Conservation (phyloP, 2,888 invertebrate species). For the Synanthedon formicaeformis region DNA sequence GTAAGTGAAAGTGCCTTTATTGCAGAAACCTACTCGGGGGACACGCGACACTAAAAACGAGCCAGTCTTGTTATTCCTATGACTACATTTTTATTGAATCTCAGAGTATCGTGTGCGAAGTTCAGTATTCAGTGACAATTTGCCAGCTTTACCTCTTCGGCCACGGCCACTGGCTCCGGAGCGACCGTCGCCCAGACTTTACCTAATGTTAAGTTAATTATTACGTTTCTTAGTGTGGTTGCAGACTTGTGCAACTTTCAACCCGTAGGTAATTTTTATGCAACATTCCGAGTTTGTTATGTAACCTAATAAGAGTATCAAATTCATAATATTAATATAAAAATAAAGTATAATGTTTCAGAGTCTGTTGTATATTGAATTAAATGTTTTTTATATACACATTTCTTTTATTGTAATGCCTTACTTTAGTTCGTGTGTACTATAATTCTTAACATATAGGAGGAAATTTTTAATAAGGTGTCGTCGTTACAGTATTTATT, state of each 20-base stretch:
- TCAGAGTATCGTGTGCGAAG: too few species aligned
- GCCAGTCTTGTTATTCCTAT: too few species aligned
- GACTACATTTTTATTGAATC: too few species aligned
- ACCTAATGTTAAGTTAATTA: too few species aligned
- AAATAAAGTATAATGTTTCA: background rate
- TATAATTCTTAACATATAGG: too few species aligned
- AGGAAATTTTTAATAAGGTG: too few species aligned
- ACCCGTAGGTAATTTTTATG: background rate
- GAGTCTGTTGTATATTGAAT: constrained; percentile 46
- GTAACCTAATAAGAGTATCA: background rate
- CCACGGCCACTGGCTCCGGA: too few species aligned
- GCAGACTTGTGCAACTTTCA: background rate
- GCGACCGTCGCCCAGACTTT: too few species aligned
- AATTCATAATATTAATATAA: background rate
- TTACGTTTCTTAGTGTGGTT: background rate
- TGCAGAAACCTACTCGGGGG: background rate
- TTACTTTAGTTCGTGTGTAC: background rate
- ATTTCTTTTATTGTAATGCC: constrained; percentile 6
- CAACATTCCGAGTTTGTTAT: constrained; percentile 11
- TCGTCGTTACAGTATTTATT: too few species aligned
- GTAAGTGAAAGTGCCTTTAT: background rate
- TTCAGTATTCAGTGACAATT: too few species aligned
- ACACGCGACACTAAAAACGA: too few species aligned
- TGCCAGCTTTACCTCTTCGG: too few species aligned
- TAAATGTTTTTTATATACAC: constrained; percentile 46